Evolutionary conservation across 1,140 invertebrate species (phyloP).

Genomic region (Dermatophagoides farinae): DNA sequence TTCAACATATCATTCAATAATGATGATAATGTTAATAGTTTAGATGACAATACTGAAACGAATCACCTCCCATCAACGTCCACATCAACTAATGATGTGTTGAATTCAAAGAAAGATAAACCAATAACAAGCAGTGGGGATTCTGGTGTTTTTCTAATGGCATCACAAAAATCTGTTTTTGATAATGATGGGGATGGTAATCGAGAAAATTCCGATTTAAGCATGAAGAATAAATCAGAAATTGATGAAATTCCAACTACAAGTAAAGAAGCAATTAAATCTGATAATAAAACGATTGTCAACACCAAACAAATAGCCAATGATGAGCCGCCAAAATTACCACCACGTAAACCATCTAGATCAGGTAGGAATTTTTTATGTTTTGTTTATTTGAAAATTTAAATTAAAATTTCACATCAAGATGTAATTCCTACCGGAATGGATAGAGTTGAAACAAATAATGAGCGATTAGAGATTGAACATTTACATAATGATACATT

Average conservation of each 20-base stretch:
- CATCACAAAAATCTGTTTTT: too few species aligned
- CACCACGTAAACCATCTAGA: constrained; percentile 1
- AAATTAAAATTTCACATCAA: too few species aligned
- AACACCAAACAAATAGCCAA: background rate
- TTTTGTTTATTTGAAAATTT: too few species aligned
- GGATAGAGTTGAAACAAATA: background rate
- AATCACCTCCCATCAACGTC: background rate
- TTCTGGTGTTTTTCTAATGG: too few species aligned
- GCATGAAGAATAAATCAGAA: background rate
- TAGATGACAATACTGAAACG: background rate
- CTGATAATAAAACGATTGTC: background rate
- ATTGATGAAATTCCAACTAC: background rate
- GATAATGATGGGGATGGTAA: too few species aligned
- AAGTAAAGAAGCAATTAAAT: background rate
- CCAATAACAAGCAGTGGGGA: too few species aligned
- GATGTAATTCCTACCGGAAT: background rate
- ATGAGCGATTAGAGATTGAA: background rate
- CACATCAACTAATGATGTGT: too few species aligned
- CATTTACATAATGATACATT: background rate
- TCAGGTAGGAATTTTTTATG: background rate
- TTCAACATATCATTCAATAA: too few species aligned
- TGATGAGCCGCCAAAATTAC: background rate
- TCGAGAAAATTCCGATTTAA: too few species aligned
- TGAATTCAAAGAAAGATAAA: too few species aligned
- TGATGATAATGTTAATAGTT: background rate